Percentiles rank a stretch among this genome's conserved stretches.
Evolutionary conservation across 2,113 vertebrate genomes (phyloP).

Genomic region (Marcusenius ussheri): DNA sequence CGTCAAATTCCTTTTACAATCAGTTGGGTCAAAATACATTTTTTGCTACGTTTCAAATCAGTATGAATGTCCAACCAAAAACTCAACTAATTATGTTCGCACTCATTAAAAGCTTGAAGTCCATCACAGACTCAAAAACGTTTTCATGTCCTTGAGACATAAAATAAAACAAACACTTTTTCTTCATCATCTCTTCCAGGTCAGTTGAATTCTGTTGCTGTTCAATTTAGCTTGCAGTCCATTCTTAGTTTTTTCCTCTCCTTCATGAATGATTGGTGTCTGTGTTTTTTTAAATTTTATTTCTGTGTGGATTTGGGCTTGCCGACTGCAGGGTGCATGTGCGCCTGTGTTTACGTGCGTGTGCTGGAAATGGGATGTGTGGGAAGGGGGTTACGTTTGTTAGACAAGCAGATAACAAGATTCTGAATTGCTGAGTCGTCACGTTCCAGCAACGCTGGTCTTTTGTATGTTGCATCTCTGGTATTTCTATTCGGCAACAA

Average conservation of each 20-base stretch:
- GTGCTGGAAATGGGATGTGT: constrained; percentile 31
- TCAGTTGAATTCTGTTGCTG: neutral
- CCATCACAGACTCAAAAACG: neutral
- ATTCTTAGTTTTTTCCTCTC: neutral
- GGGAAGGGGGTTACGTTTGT: constrained; percentile 43
- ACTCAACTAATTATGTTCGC: neutral
- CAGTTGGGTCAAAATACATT: neutral
- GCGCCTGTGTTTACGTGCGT: neutral
- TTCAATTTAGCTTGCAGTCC: neutral
- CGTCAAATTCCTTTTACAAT: neutral
- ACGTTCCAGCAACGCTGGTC: constrained; percentile 64
- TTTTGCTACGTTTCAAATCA: neutral
- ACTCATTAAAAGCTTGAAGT: neutral
- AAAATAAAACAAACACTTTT: neutral
- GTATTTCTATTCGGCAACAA: constrained; percentile 72
- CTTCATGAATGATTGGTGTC: neutral
- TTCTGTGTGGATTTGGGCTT: neutral
- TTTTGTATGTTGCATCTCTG: constrained; percentile 72
- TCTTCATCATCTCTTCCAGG: neutral
- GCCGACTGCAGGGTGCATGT: neutral
- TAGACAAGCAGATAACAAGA: constrained; percentile 59
- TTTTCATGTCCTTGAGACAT: neutral
- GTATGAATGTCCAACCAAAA: neutral
- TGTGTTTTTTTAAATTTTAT: neutral
- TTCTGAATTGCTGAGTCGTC: constrained; percentile 64